Conservation (phyloP, 2,113 vertebrate genomes). For the Phoxinus phoxinus region DNA sequence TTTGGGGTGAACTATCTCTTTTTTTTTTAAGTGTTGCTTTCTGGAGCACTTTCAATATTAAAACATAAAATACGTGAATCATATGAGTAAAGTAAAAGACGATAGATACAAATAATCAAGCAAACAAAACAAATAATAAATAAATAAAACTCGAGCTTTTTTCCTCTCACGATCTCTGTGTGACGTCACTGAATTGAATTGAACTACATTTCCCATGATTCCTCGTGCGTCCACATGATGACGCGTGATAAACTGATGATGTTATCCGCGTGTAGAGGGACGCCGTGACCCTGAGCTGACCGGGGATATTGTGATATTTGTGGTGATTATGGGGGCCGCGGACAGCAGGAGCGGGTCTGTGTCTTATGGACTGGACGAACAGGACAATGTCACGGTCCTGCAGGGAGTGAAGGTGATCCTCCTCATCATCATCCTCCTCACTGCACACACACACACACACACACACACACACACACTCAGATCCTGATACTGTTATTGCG, state of each 20-base stretch:
- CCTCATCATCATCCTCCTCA: not conserved
- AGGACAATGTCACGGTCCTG: conserved; percentile 89
- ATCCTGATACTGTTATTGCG: too few species aligned
- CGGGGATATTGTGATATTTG: not conserved
- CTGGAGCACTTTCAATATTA: not conserved
- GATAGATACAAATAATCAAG: not conserved
- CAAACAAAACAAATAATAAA: not conserved
- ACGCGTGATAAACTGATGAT: not conserved
- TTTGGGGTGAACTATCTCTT: too few species aligned
- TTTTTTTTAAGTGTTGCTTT: not conserved
- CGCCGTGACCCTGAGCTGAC: conserved; percentile 1
- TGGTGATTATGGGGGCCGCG: conserved; percentile 79
- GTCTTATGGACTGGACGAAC: conserved; percentile 87
- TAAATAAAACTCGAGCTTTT: not conserved
- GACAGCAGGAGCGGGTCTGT: conserved; percentile 84
- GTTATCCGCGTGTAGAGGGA: not conserved
- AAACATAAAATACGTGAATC: not conserved
- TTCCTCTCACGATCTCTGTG: not conserved
- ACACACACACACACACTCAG: not conserved
- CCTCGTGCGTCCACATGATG: not conserved
- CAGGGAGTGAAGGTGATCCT: conserved; percentile 88
- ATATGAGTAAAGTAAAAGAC: too few species aligned
- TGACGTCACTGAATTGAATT: not conserved
- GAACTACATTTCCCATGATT: not conserved
- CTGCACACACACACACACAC: not conserved